phyloP scores from a whole-genome alignment of 2,113 vertebrate genomes.

The Psilopogon haemacephalus region DNA sequence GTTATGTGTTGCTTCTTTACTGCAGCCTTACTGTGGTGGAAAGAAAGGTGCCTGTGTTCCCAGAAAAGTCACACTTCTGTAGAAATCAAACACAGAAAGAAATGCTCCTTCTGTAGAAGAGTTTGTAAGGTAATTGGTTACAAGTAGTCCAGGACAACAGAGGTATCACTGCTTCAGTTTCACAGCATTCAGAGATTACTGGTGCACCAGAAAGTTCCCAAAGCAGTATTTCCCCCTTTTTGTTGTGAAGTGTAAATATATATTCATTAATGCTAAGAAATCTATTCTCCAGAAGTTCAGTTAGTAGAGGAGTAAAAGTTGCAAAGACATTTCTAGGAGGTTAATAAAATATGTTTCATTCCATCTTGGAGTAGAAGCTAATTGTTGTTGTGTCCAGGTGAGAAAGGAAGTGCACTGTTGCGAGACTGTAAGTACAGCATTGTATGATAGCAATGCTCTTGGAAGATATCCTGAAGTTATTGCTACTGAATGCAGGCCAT shows the following conservation, averaged over 20 bases:
- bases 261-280: background rate
- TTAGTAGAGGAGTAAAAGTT: background rate
- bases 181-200: background rate
- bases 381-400: background rate
- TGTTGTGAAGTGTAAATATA: background rate
- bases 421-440: background rate
- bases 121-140: background rate
- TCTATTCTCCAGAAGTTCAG: background rate
- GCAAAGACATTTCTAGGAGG: background rate
- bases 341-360: background rate
- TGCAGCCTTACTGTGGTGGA: background rate
- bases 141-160: background rate
- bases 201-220: background rate
- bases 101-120: background rate
- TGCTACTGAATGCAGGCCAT: background rate
- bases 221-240: background rate
- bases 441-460: fast-evolving
- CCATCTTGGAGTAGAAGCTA: background rate
- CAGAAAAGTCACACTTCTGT: background rate
- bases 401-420: background rate
- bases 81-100: background rate
- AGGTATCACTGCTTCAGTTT: background rate
- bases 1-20: background rate
- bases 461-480: background rate
- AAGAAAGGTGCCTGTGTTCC: background rate